Evolutionary conservation across 2,888 invertebrate genomes (phyloP), one percentile per base, ranked within the genome.

Genomic region (Raillietiella orientalis): DNA sequence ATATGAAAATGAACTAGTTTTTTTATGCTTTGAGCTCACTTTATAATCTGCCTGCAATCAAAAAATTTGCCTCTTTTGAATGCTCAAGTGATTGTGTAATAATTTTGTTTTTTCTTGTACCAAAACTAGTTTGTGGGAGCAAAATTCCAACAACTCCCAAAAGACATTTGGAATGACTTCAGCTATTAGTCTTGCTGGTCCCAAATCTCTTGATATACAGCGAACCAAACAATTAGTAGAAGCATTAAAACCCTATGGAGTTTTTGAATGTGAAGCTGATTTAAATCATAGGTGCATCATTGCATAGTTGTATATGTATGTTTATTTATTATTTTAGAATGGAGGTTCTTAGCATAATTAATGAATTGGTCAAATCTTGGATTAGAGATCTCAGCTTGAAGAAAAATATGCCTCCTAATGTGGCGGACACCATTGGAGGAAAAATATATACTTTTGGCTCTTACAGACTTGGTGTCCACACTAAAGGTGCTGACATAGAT

Each of bases 391-490:
- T 82, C 24, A 25, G 24, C 14, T 29, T 38, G 9, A 33, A 39
- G 38, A 67, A 74, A 48, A 84, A 84, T 47, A 75, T 93, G 65
- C 87, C 93, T 4, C 64, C 66, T 29, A 69, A 62, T 36, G 65
- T 77, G 2, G 75, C 79, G 2, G 77, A 79, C 26, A 43, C 42
- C 15, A 71, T 90, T 29, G 90, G 93, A 13, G 96, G 96, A 3
- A 90, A 90, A 52, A 82, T 96, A 31, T 96, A 82, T 43, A 96
- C 93, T n/a, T 99, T 96, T 49, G 96, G 96, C 23, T 93, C 93
- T 28, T 96, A 93, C 45, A 21, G 77, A 35, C 58, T 61, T 11
- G 60, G 96, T 37, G 93, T 93, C 5, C 90, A 90, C 45, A 82
- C 82, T 38, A 67, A 74, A 50, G 93, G 93, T 17, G 93, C 93